These are phyloP conservation scores for Trachops cirrhosus DNA, from an alignment of 2,797 vertebrate species.

Conservation along the genomic window DNA sequence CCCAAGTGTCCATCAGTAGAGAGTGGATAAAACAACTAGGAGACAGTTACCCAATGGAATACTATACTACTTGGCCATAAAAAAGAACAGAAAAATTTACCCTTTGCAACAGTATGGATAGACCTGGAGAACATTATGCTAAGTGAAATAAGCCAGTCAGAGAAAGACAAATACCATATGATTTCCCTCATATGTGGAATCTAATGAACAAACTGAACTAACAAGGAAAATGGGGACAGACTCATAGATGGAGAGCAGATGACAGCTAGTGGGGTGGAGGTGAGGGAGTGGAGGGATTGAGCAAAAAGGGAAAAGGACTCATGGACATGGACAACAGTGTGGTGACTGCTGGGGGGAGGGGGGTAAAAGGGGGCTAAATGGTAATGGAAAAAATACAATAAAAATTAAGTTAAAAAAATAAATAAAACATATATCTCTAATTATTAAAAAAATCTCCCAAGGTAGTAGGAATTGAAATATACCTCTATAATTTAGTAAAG, in stretches of 20 bases:
- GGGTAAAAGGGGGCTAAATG: background rate
- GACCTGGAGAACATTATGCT: background rate
- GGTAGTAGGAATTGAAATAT: background rate
- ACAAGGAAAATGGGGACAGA: background rate
- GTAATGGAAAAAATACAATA: background rate
- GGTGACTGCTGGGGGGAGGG: background rate
- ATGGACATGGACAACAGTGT: background rate
- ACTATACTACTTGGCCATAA: background rate
- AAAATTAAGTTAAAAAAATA: background rate
- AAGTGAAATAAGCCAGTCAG: background rate
- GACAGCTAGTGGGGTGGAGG: background rate
- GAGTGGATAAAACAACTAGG: background rate
- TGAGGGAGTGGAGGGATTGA: background rate
- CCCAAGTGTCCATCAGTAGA: background rate
- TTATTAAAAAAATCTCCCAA: background rate
- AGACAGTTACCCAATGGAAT: background rate
- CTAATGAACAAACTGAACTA: background rate
- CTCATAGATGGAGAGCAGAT: background rate
- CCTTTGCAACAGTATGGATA: background rate
- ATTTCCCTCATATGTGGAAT: background rate
- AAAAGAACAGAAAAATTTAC: background rate
- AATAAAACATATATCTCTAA: background rate
- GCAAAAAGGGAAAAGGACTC: background rate
- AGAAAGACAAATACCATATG: background rate
- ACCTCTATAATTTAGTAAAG: conserved; percentile 18